phyloP scores from a whole-genome alignment of 2,888 invertebrate species.

The Archaeoteleia sp. region DNA sequence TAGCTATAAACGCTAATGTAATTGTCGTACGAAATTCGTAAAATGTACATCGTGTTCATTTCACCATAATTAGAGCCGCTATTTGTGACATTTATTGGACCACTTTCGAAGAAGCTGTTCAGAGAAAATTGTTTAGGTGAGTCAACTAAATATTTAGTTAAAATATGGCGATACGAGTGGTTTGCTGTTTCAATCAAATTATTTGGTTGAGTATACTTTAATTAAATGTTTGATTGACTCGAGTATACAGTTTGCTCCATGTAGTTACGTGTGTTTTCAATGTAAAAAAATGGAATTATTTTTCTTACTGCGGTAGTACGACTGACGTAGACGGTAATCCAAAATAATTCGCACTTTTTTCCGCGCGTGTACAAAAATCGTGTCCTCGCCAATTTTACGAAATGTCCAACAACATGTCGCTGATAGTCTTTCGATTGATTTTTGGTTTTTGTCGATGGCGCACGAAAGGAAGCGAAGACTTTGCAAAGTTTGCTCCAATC shows the following conservation, averaged over 20 bases:
- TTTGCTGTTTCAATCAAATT: too few species aligned
- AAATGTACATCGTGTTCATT: constrained; percentile 11
- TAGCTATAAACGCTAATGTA: constrained; percentile 32
- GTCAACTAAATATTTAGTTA: constrained; percentile 28
- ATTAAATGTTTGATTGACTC: too few species aligned
- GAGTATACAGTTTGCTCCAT: too few species aligned
- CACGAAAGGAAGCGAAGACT: constrained; percentile 7
- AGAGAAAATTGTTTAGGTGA: too few species aligned
- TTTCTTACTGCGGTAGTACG: too few species aligned
- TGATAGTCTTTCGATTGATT: background rate
- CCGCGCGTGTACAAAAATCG: background rate
- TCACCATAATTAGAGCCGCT: background rate
- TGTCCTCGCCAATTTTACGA: background rate
- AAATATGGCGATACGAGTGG: too few species aligned
- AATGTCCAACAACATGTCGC: background rate
- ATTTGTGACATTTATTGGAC: constrained; percentile 7
- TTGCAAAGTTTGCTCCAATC: constrained; percentile 7
- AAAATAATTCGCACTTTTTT: too few species aligned
- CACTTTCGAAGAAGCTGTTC: constrained; percentile 12
- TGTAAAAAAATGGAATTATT: too few species aligned
- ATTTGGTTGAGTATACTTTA: too few species aligned
- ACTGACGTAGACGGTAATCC: too few species aligned
- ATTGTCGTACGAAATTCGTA: constrained; percentile 31
- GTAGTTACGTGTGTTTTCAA: too few species aligned
- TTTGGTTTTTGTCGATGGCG: constrained; percentile 11